These are phyloP conservation scores for Acronicta psi DNA, from an alignment of 2,888 invertebrate species.

Conservation along the genomic window DNA sequence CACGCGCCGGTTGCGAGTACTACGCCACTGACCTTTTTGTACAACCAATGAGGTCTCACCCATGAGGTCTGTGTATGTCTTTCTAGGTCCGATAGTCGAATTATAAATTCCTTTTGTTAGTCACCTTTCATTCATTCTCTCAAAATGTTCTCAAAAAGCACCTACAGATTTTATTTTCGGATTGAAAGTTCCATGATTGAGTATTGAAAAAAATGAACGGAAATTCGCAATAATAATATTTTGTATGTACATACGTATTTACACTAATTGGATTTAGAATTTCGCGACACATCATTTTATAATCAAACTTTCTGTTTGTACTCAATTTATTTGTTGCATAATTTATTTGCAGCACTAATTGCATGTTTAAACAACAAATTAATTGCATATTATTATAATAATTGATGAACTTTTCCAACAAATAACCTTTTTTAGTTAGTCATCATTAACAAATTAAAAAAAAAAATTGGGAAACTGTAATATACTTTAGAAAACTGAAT, in stretches of 20 bases:
- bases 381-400: slow-evolving; percentile 1
- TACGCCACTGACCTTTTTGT: too few species aligned
- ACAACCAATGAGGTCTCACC: too few species aligned
- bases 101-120: too few species aligned
- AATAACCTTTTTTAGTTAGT: not conserved
- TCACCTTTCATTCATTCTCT: too few species aligned
- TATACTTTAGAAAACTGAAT: too few species aligned
- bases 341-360: slow-evolving; percentile 4
- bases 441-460: not conserved
- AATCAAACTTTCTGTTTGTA: slow-evolving; percentile 1
- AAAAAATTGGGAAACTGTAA: too few species aligned
- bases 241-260: slow-evolving; percentile 17
- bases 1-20: too few species aligned
- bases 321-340: not conserved
- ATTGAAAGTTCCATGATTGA: slow-evolving; percentile 11
- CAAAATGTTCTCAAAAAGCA: too few species aligned
- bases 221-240: slow-evolving; percentile 25
- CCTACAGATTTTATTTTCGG: too few species aligned
- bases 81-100: too few species aligned
- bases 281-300: slow-evolving; percentile 6
- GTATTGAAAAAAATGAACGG: slow-evolving; percentile 19
- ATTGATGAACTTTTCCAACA: not conserved
- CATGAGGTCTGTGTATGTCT: too few species aligned
- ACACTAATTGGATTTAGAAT: slow-evolving; percentile 34
- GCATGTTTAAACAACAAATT: not conserved